Evolutionary conservation across 2,113 vertebrate genomes (phyloP).

Genomic region (Dipodomys spectabilis): DNA sequence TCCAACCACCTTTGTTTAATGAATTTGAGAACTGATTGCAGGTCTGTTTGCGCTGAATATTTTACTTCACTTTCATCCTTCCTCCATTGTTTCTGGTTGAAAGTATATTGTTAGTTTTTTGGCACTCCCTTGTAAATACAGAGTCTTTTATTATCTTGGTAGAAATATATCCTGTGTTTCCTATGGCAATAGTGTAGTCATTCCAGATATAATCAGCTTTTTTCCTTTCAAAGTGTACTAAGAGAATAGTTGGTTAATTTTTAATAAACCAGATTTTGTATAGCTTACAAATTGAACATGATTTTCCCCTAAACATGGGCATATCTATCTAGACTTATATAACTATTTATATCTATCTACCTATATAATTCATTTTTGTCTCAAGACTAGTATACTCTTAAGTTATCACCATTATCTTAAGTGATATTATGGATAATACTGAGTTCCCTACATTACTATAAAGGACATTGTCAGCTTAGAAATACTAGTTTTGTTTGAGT

Average conservation of each 20-base stretch:
- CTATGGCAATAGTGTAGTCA: neutral
- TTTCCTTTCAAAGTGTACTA: slow-evolving; percentile 8
- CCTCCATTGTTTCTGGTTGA: neutral
- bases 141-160: neutral
- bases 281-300: neutral
- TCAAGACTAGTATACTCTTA: slow-evolving; percentile 70
- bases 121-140: neutral
- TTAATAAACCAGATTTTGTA: neutral
- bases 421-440: neutral
- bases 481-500: neutral
- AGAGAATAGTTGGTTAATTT: slow-evolving; percentile 4
- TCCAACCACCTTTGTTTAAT: neutral
- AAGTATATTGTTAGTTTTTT: neutral
- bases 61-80: neutral
- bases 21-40: neutral
- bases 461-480: neutral
- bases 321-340: no score
- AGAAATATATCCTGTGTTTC: neutral
- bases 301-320: no score
- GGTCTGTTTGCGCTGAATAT: neutral
- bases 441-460: neutral
- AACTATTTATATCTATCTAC: no score
- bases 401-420: slow-evolving; percentile 52
- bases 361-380: slow-evolving; percentile 63
- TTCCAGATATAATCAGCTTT: neutral